phyloP scores from a whole-genome alignment of 2,888 invertebrate genomes.

The Folsomia manolachei region DNA sequence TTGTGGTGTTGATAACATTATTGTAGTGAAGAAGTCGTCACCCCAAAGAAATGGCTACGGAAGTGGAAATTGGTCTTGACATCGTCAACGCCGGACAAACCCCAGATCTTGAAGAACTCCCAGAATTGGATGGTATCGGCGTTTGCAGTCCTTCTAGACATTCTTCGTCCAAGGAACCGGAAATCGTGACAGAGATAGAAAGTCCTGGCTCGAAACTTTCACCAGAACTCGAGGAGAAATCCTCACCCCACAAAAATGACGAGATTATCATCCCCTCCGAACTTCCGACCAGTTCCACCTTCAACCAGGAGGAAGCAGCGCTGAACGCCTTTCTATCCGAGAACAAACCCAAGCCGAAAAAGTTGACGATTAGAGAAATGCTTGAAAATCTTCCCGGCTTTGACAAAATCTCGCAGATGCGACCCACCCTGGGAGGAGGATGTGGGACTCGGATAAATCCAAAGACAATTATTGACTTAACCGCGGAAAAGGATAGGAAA shows the following conservation, averaged over 20 bases:
- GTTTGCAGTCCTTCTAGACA: no score
- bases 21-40: no score
- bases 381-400: slow-evolving; percentile 36
- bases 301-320: slow-evolving; percentile 25
- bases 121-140: no score
- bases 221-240: no score
- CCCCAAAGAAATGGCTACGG: no score
- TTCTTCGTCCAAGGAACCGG: no score
- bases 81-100: no score
- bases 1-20: no score
- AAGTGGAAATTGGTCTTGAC: no score
- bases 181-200: no score
- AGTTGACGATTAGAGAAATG: slow-evolving; percentile 36
- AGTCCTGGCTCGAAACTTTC: no score
- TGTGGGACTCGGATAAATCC: slow-evolving; percentile 57
- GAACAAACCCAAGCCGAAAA: slow-evolving; percentile 33
- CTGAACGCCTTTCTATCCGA: slow-evolving; percentile 31
- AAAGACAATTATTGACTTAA: slow-evolving; percentile 62
- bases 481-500: slow-evolving; percentile 54
- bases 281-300: background rate
- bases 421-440: slow-evolving; percentile 60
- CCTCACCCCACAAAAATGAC: background rate
- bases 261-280: background rate
- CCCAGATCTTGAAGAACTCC: no score
- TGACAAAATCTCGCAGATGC: slow-evolving; percentile 50